phyloP scores from a whole-genome alignment of 2,113 vertebrate species.

The Pluvianellus socialis region DNA sequence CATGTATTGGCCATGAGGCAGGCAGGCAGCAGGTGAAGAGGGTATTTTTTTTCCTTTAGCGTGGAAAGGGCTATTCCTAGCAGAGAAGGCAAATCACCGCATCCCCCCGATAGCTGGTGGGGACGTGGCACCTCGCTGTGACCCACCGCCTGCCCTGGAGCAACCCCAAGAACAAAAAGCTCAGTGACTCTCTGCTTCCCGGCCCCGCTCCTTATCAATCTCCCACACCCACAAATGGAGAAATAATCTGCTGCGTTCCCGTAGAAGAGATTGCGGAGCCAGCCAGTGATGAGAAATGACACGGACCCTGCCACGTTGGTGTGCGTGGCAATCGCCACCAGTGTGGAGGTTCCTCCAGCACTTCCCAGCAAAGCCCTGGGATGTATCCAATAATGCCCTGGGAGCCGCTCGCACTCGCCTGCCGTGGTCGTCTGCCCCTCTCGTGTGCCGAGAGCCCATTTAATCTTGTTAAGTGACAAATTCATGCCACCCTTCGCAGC shows the following conservation, averaged over 20 bases:
- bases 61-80: not conserved
- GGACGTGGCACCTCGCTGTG: not conserved
- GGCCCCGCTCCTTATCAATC: constrained; percentile 11
- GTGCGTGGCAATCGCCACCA: rapidly evolving
- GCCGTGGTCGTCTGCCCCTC: not conserved
- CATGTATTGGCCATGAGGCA: rapidly evolving
- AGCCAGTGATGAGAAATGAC: not conserved
- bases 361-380: not conserved
- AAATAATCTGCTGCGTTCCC: not conserved
- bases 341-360: not conserved
- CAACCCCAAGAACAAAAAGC: not conserved
- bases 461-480: not conserved
- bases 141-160: not conserved
- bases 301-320: not conserved
- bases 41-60: not conserved
- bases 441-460: not conserved
- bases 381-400: rapidly evolving
- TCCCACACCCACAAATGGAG: constrained; percentile 7
- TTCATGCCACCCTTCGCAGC: not conserved
- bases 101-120: rapidly evolving
- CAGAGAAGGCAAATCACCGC: not conserved
- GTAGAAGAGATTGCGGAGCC: not conserved
- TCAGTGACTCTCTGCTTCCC: not conserved
- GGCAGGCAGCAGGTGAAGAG: not conserved
- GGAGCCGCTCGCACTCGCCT: rapidly evolving